Conservation (phyloP, 1,140 invertebrate genomes). For the Drosophila littoralis region DNA sequence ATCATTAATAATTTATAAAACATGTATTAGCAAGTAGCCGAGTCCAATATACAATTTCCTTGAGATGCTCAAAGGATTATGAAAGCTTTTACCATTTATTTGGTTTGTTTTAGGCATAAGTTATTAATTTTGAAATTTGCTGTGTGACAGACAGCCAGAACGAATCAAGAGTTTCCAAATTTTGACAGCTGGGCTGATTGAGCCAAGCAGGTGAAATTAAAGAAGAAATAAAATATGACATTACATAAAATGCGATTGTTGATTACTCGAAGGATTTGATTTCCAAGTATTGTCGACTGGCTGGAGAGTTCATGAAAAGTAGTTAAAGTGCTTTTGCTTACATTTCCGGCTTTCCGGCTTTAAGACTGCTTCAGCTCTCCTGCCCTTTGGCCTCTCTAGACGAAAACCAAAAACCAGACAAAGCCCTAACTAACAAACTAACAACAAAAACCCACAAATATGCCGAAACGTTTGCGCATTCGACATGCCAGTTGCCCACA, state of each 20-base stretch:
- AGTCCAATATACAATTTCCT: no score
- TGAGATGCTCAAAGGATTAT: no score
- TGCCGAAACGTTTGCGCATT: conserved; percentile 40
- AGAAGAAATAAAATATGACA: conserved; percentile 6
- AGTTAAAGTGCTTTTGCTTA: conserved; percentile 14
- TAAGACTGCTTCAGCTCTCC: conserved; percentile 5
- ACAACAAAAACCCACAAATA: conserved; percentile 59
- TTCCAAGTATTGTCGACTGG: not conserved
- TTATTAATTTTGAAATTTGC: conserved; percentile 23
- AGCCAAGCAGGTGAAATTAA: conserved; percentile 18
- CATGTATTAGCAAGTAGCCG: no score
- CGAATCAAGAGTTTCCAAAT: conserved; percentile 39
- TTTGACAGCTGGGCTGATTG: conserved; percentile 54
- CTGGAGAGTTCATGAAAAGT: conserved; percentile 1
- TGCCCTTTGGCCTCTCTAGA: conserved; percentile 1
- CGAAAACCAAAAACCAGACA: conserved; percentile 15
- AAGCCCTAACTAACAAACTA: conserved; percentile 26
- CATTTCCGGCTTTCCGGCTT: conserved; percentile 26
- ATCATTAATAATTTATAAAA: no score
- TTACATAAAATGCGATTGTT: conserved; percentile 7
- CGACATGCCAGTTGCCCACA: conserved; percentile 24
- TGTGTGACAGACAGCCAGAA: conserved; percentile 38
- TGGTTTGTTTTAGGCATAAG: conserved; percentile 14
- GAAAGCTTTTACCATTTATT: no score
- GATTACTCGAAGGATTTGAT: conserved; percentile 12